Base-by-base conservation (phyloP, 2,888 invertebrate species). In the Drosophila longiperda region DNA sequence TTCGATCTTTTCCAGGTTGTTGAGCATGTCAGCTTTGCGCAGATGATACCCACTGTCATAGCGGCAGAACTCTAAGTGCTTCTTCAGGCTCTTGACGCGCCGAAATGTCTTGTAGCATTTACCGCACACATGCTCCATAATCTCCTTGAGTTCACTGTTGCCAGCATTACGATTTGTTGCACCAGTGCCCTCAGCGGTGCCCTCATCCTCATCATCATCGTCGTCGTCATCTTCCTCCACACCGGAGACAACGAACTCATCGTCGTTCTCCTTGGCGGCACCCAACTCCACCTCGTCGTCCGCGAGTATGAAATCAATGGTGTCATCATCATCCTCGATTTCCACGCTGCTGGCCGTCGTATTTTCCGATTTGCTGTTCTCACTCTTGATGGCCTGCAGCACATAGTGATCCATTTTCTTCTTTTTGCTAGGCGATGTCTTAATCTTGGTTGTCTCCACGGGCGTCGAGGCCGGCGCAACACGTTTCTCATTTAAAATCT, bases 61-160 rank as follows among this genome's bases (percentile, higher is more conserved):
- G 52, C 91, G 89, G 63, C 93, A 93, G 71, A 89, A 93, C 40
- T 91, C 91, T 65, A 93, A 72, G 66, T 93, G 93, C 23, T 91
- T 92, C 60, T 91, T 90, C 0, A 92, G 63, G n/a, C 89, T 87
- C 87, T 92, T 91, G 12, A 93, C 74, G 4, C 91, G 85, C 8
- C 91, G 83, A 73, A 93, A 93, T n/a, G 91, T 87, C 68, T 91
- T 91, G 65, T 87, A 91, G 72, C 93, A 93, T 69, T 92, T 93
- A 17, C 92, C 92, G 38, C 93, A 93, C n/a, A 93, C 91, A 73
- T 93, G 93, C 66, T 93, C 93, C 5, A 92, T 80, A 52, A 92
- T 88, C 63, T 93, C 93, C 49, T 91, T 88, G 0, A 89, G 88
- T 7, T 83, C 82, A 3, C 74, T 73, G 7, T 80, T 75, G 29